phyloP scores from a whole-genome alignment of 2,888 invertebrate genomes.

The Phengaris alcon region DNA sequence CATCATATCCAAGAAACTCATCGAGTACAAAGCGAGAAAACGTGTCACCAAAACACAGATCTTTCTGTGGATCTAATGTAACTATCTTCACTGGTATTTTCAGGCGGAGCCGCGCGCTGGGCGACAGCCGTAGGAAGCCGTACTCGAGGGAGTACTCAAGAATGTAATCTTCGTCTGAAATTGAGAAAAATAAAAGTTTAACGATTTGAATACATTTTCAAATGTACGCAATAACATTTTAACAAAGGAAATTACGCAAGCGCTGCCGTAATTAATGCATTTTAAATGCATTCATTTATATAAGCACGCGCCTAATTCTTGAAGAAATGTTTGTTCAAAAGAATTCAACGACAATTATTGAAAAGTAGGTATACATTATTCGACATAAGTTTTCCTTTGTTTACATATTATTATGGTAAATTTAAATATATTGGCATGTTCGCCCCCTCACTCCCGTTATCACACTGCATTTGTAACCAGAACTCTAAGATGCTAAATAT shows the following conservation, averaged over 20 bases:
- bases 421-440: too few species aligned
- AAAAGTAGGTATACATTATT: too few species aligned
- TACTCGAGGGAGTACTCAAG: constrained; percentile 99
- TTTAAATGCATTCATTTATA: not conserved
- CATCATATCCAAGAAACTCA: constrained; percentile 97
- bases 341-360: too few species aligned
- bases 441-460: too few species aligned
- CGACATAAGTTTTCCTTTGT: too few species aligned
- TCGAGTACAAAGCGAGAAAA: constrained; percentile 94
- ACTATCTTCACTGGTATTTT: constrained; percentile 95
- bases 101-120: constrained; percentile 89
- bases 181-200: not conserved
- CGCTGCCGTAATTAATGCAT: not conserved
- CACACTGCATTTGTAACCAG: too few species aligned
- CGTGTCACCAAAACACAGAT: constrained; percentile 95
- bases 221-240: too few species aligned
- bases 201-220: too few species aligned
- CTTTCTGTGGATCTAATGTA: constrained; percentile 90
- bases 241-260: not conserved
- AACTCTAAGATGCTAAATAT: too few species aligned
- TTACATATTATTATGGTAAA: too few species aligned
- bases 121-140: constrained; percentile 94
- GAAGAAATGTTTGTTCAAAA: constrained; percentile 27
- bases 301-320: not conserved
- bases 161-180: constrained; percentile 94